phyloP scores from a whole-genome alignment of 2,888 invertebrate species.

The Elaeidobius kamerunicus region DNA sequence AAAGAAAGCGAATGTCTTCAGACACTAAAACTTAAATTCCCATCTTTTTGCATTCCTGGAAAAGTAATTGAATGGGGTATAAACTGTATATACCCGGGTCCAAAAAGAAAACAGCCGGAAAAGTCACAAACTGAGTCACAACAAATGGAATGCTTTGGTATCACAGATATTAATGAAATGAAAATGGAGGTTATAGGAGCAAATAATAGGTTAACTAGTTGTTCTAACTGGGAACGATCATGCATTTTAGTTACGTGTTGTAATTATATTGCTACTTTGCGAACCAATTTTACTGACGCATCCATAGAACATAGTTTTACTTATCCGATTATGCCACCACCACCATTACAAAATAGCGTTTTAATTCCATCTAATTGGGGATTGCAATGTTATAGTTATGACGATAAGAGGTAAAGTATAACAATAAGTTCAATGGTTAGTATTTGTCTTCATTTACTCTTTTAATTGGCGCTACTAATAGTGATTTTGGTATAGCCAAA shows the following conservation, averaged over 20 bases:
- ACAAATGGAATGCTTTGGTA: slow-evolving; percentile 30
- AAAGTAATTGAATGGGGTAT: slow-evolving; percentile 58
- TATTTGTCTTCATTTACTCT: too few species aligned
- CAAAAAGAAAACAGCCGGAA: slow-evolving; percentile 40
- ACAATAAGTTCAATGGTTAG: not conserved
- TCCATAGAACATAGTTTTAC: slow-evolving; percentile 37
- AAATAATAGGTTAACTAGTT: not conserved
- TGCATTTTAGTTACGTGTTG: slow-evolving; percentile 56
- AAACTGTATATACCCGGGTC: slow-evolving; percentile 56
- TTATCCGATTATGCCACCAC: slow-evolving; percentile 43
- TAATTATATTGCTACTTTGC: slow-evolving; percentile 53
- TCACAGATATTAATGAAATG: slow-evolving; percentile 31
- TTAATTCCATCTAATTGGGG: slow-evolving; percentile 47
- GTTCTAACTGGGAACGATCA: slow-evolving; percentile 43
- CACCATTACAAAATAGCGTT: slow-evolving; percentile 48
- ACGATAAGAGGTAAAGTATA: slow-evolving; percentile 6
- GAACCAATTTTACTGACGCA: slow-evolving; percentile 40
- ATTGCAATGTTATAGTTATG: slow-evolving; percentile 29
- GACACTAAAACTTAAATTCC: slow-evolving; percentile 56
- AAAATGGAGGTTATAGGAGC: slow-evolving; percentile 9
- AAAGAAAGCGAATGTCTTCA: slow-evolving; percentile 58
- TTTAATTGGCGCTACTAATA: too few species aligned
- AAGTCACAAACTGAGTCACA: not conserved
- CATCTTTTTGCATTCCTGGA: slow-evolving; percentile 56
- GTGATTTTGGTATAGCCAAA: too few species aligned